phyloP scores from a whole-genome alignment of 2,797 vertebrate species.

The Orientallactaga sibirica region DNA sequence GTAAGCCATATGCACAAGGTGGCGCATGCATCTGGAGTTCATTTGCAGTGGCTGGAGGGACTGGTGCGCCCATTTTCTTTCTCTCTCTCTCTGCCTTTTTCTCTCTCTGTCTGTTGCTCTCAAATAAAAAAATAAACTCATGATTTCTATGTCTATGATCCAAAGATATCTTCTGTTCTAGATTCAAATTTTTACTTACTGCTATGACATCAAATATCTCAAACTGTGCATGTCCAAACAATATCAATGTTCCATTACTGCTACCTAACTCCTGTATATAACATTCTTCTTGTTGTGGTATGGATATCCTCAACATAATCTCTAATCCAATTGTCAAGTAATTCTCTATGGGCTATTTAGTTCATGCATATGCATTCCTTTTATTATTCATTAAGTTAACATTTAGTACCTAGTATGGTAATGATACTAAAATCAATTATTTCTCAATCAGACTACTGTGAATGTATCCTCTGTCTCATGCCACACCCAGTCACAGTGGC shows the following conservation, averaged over 20 bases:
- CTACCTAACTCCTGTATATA: neutral
- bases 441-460: constrained; percentile 41
- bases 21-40: too few relatives aligned
- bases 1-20: too few relatives aligned
- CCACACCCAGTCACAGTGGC: neutral
- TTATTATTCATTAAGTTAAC: constrained; percentile 27
- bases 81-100: too few relatives aligned
- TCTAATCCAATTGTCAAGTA: constrained; percentile 15
- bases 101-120: too few relatives aligned
- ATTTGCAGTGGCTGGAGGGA: too few relatives aligned
- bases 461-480: neutral
- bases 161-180: neutral
- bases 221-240: neutral
- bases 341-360: constrained; percentile 13
- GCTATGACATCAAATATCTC: constrained; percentile 39
- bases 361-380: constrained; percentile 16
- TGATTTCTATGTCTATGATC: neutral
- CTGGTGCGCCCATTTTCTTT: too few relatives aligned
- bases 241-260: neutral
- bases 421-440: constrained; percentile 23
- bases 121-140: too few relatives aligned
- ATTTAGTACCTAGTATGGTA: neutral
- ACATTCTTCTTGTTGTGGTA: neutral
- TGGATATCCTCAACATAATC: neutral
- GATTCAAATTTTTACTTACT: constrained; percentile 19